These are phyloP conservation scores for Ceratotherium simum DNA, from an alignment of 2,113 vertebrate species.

Conservation along the genomic window DNA sequence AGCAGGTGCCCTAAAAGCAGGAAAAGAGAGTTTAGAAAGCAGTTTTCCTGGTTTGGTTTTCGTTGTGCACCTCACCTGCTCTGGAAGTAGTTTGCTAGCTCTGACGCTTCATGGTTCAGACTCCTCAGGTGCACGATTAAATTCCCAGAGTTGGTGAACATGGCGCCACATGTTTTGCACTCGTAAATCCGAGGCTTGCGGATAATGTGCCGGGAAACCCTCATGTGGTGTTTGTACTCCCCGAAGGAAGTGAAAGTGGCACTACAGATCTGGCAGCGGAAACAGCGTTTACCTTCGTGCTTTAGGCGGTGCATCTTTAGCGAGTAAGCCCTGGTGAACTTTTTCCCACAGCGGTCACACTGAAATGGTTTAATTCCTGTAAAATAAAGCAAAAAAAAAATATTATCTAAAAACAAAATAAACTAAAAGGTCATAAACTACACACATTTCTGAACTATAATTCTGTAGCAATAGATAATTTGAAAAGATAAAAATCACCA, in stretches of 20 bases:
- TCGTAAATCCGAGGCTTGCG: conserved; percentile 99
- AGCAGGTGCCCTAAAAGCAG: conserved; percentile 87
- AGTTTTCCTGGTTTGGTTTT: conserved; percentile 87
- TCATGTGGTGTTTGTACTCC: conserved; percentile 99
- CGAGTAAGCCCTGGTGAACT: conserved; percentile 99
- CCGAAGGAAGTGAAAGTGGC: conserved; percentile 99
- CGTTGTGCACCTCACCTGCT: conserved; percentile 98
- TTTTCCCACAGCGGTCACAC: conserved; percentile 99
- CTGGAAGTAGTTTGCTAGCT: conserved; percentile 99
- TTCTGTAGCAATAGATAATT: neutral
- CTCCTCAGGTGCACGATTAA: conserved; percentile 99
- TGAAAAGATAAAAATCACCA: conserved; percentile 53
- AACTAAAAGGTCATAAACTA: conserved; percentile 1
- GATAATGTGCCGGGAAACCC: conserved; percentile 99
- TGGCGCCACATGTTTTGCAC: conserved; percentile 99
- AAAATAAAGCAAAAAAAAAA: conserved; percentile 66
- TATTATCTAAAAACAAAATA: conserved; percentile 44
- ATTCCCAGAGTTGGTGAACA: conserved; percentile 99
- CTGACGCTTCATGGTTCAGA: conserved; percentile 99
- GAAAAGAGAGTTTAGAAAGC: conserved; percentile 83
- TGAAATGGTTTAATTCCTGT: conserved; percentile 99
- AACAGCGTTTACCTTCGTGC: conserved; percentile 99
- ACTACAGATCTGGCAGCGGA: conserved; percentile 99
- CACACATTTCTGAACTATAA: conserved; percentile 33
- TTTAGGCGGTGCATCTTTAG: conserved; percentile 99